Conservation (phyloP, 2,888 invertebrate genomes). For the Epinotia bilunana region DNA sequence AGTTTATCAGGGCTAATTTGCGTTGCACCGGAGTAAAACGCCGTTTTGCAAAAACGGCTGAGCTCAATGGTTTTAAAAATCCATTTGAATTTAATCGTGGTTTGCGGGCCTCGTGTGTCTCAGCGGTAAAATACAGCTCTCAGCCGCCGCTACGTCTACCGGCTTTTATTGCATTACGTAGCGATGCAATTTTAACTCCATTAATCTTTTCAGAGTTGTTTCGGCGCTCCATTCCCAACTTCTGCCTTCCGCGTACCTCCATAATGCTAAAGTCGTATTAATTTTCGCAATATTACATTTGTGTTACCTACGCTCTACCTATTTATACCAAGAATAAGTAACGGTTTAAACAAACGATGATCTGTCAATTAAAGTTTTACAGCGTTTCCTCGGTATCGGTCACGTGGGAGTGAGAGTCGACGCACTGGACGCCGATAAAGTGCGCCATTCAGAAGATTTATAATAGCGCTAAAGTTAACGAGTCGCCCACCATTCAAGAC, state of each 20-base stretch:
- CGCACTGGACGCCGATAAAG: slow-evolving; percentile 69
- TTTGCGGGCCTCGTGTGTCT: slow-evolving; percentile 59
- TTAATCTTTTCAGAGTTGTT: slow-evolving; percentile 77
- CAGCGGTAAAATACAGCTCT: slow-evolving; percentile 72
- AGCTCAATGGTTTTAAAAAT: slow-evolving; percentile 53
- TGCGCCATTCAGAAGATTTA: slow-evolving; percentile 75
- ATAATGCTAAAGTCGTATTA: slow-evolving; percentile 32
- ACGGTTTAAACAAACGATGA: slow-evolving; percentile 59
- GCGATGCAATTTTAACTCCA: slow-evolving; percentile 81
- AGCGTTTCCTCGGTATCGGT: slow-evolving; percentile 69
- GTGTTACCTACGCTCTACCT: neutral
- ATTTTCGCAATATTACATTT: slow-evolving; percentile 25
- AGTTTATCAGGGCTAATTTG: slow-evolving; percentile 41
- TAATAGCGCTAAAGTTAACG: slow-evolving; percentile 75
- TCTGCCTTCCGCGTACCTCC: slow-evolving; percentile 45
- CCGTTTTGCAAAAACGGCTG: slow-evolving; percentile 48
- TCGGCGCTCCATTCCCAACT: slow-evolving; percentile 62
- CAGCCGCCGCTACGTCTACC: slow-evolving; percentile 59
- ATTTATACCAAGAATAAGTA: neutral
- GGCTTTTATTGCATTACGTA: slow-evolving; percentile 75
- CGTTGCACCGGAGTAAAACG: slow-evolving; percentile 43
- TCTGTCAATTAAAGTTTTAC: slow-evolving; percentile 72
- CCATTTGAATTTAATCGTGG: slow-evolving; percentile 63
- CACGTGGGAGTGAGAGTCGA: slow-evolving; percentile 65
- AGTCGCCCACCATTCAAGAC: slow-evolving; percentile 71